phyloP scores from a whole-genome alignment of 2,888 invertebrate species.

The Nomada ferruginata region DNA sequence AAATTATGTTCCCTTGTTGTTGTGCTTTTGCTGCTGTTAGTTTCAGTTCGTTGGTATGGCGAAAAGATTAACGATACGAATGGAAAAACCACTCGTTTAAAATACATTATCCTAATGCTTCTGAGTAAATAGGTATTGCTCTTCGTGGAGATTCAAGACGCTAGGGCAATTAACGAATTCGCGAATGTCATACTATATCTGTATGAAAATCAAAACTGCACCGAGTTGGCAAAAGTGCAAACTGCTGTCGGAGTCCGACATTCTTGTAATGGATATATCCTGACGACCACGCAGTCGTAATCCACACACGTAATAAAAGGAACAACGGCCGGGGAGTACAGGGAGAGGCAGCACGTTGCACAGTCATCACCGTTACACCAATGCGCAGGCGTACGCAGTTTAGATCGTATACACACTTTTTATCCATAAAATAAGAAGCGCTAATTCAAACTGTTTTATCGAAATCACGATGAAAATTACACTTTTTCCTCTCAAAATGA shows the following conservation, averaged over 20 bases:
- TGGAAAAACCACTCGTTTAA: slow-evolving; percentile 2
- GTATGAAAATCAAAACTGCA: slow-evolving; percentile 60
- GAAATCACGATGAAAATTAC: background rate
- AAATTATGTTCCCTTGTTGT: slow-evolving; percentile 9
- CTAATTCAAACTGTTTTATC: background rate
- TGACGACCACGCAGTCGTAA: slow-evolving; percentile 66
- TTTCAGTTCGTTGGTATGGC: too few relatives aligned
- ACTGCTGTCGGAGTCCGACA: slow-evolving; percentile 63
- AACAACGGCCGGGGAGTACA: slow-evolving; percentile 65
- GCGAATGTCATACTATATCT: slow-evolving; percentile 30
- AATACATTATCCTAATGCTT: background rate
- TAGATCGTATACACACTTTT: slow-evolving; percentile 42
- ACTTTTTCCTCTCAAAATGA: background rate
- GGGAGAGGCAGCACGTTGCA: slow-evolving; percentile 64
- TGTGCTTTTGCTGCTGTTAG: background rate
- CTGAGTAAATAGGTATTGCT: background rate
- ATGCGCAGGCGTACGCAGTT: slow-evolving; percentile 57
- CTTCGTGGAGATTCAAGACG: background rate
- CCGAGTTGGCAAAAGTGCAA: slow-evolving; percentile 64
- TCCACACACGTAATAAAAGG: slow-evolving; percentile 72
- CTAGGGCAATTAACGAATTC: background rate
- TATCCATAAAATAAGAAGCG: slow-evolving; percentile 47
- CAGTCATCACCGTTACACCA: slow-evolving; percentile 70
- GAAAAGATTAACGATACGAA: background rate
- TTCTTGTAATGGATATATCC: slow-evolving; percentile 74